Conservation (phyloP, 30 jellyfish, hydroid and myxozoan species). For the Aurelia sp. region DNA sequence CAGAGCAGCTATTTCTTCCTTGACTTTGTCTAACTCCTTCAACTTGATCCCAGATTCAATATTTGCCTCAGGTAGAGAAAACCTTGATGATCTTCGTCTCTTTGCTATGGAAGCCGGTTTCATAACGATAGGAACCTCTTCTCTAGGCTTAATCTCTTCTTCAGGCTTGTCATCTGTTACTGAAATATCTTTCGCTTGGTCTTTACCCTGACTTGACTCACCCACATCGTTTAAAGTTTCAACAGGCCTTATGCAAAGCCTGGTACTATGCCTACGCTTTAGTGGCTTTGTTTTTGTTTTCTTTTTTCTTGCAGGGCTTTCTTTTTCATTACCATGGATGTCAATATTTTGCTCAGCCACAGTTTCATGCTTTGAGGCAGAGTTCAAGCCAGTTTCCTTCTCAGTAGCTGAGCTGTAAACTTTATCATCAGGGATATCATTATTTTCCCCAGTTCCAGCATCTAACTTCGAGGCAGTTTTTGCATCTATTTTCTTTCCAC, state of each 20-base stretch:
- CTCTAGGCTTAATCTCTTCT: neutral
- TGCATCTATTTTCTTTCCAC: too few species aligned
- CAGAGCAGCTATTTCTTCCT: neutral
- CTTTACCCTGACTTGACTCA: neutral
- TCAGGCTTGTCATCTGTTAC: constrained; percentile 1
- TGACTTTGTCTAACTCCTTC: neutral
- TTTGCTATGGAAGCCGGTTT: neutral
- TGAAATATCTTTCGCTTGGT: neutral
- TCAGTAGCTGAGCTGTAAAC: too few species aligned
- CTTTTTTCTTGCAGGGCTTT: neutral
- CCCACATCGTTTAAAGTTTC: neutral
- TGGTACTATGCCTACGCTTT: neutral
- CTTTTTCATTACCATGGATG: too few species aligned
- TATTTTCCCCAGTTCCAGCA: too few species aligned
- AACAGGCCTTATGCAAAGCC: neutral
- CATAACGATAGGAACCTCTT: neutral
- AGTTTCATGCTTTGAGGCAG: too few species aligned
- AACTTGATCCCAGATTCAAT: neutral
- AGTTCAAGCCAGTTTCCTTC: too few species aligned
- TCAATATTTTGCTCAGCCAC: too few species aligned
- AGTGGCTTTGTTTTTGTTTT: neutral
- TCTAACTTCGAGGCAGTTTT: too few species aligned
- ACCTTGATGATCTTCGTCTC: neutral
- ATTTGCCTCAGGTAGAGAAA: neutral
- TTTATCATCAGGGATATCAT: too few species aligned